Percentiles rank a stretch among this genome's conserved stretches.
These are phyloP conservation scores for Manis crassicaudata DNA, from an alignment of 2,797 vertebrate species.

Conservation along the genomic window DNA sequence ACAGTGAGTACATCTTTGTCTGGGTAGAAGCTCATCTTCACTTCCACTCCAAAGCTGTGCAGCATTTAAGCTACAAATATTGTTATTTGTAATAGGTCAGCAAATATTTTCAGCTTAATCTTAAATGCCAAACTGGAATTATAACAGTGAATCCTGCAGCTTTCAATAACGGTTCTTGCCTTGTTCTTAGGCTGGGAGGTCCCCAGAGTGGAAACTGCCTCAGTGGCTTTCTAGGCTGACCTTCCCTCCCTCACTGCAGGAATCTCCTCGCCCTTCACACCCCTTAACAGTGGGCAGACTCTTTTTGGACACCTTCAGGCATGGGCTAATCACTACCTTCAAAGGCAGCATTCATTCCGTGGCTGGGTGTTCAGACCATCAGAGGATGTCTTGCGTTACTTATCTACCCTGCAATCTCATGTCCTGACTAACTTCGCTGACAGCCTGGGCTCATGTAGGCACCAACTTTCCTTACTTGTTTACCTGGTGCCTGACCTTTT, in stretches of 20 bases:
- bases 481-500: rapidly evolving
- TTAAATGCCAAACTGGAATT: background rate
- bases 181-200: background rate
- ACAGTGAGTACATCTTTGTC: background rate
- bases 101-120: constrained; percentile 59
- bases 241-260: rapidly evolving
- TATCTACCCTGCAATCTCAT: background rate
- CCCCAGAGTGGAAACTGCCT: background rate
- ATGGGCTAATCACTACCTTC: background rate
- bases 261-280: background rate
- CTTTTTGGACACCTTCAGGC: background rate
- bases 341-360: background rate
- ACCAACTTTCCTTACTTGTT: background rate
- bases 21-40: background rate
- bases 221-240: background rate
- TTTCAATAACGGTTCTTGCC: background rate
- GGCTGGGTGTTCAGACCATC: background rate
- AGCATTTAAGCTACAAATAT: constrained; percentile 51
- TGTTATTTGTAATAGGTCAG: constrained; percentile 18
- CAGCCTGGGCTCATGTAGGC: rapidly evolving
- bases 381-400: background rate
- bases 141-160: background rate
- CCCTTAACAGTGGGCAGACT: background rate
- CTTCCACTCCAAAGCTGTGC: background rate
- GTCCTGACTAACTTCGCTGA: background rate